Base-by-base conservation (phyloP, 2,797 vertebrate genomes). In the Enteromius afrohamiltoni region DNA sequence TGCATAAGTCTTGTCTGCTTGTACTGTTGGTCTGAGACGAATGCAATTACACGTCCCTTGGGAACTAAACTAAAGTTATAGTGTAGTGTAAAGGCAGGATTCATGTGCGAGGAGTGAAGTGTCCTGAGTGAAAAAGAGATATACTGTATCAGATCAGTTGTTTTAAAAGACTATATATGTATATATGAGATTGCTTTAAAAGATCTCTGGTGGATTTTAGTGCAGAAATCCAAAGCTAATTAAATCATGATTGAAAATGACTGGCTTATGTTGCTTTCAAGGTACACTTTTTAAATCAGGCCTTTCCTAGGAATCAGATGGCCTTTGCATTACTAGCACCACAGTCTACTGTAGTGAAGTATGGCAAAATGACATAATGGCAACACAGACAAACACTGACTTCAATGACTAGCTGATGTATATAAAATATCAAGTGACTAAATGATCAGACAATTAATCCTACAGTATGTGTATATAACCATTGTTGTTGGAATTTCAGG, bases 41-140 rank as follows among this genome's bases (percentile, higher is more conserved):
- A 91, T 85, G 89, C 90, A 91, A 92, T 93, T 92, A 89, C 91
- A 90, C 87, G 86, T 91, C 89, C 91, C 90, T 86, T 51, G 87
- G 90, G 92, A 91, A 83, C 84, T 85, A 67, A 87, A 87, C 37
- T 82, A 62, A 65, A 78, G 76, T 78, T 65, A 23, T 34, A 13
- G 16, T 64, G 62, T 34, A 13, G 16, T 64, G 45, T 45, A 47
- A 51, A 3, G 14, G 76, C 17, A 78, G 76, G 34, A 45, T 42
- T 77, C 55, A 62, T 58, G 3, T 13, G 13, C 23, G 13, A 58
- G 19, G 37, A 42, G 9, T 21, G 37, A 42, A 62, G 31, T 26
- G 55, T 34, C 21, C 31, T 23, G 14, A 58, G 51, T 26, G 16
- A 45, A 77, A 77, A 29, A 78, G 16, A 62, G 26, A 78, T 23